Conservation (phyloP, 2,113 vertebrate genomes). For the Microtus ochrogaster region DNA sequence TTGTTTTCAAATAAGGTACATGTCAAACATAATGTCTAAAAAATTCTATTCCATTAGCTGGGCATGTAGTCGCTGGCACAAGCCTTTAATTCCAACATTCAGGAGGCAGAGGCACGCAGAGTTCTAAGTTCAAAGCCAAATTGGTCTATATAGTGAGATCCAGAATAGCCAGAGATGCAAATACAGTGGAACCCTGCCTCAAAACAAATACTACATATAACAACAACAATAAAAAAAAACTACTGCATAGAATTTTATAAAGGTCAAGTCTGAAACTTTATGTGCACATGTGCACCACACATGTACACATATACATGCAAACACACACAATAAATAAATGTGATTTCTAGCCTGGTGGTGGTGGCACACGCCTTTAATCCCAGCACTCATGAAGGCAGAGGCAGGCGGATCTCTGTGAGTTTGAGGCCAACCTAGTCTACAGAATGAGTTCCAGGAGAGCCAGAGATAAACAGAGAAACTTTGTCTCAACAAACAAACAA, state of each 20-base stretch:
- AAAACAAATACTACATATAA: neutral
- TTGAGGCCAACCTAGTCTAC: no score
- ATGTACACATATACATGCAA: neutral
- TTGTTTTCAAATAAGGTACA: slow-evolving; percentile 1
- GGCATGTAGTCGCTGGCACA: neutral
- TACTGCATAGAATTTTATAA: slow-evolving; percentile 9
- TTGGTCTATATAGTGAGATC: neutral
- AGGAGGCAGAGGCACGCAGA: neutral
- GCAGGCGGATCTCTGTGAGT: no score
- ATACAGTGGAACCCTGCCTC: neutral
- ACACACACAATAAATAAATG: neutral
- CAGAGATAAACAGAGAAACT: no score
- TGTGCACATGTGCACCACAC: neutral
- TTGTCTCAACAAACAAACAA: no score
- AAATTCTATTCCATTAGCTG: slow-evolving; percentile 11
- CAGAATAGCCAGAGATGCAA: neutral
- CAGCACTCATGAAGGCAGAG: no score
- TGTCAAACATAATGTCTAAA: neutral
- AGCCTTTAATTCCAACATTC: neutral
- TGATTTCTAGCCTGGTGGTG: no score
- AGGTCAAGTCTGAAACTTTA: slow-evolving; percentile 21
- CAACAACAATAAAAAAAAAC: neutral
- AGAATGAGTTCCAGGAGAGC: no score
- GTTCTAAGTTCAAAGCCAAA: neutral
- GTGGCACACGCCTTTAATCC: no score